phyloP scores from a whole-genome alignment of 2,797 vertebrate species.

The Liparis tanakae region DNA sequence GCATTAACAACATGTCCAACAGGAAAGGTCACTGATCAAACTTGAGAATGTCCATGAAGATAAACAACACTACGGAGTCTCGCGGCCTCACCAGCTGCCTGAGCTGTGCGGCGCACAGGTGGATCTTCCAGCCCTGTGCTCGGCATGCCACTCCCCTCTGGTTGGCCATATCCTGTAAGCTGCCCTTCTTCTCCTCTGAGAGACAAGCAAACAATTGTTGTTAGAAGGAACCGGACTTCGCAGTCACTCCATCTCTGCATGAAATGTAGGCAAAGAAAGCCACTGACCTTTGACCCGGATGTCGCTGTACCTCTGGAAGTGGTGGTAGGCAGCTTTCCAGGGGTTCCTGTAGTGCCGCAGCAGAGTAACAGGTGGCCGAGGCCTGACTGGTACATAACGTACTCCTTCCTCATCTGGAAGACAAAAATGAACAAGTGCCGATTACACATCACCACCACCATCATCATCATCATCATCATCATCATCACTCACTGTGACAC shows the following conservation, averaged over 20 bases:
- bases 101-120: slow-evolving; percentile 96
- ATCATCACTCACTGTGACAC: neutral
- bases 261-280: neutral
- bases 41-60: neutral
- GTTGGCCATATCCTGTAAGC: slow-evolving; percentile 95
- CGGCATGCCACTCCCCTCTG: slow-evolving; percentile 97
- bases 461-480: neutral
- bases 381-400: slow-evolving; percentile 93
- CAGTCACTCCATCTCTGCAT: neutral
- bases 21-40: neutral
- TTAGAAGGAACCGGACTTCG: neutral
- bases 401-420: slow-evolving; percentile 95
- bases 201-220: neutral
- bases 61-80: too few species aligned
- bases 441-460: neutral
- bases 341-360: slow-evolving; percentile 97
- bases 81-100: slow-evolving; percentile 89
- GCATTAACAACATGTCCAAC: neutral
- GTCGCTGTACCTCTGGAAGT: slow-evolving; percentile 97
- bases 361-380: slow-evolving; percentile 93
- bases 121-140: slow-evolving; percentile 98
- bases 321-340: slow-evolving; percentile 99
- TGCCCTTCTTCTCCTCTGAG: slow-evolving; percentile 97
- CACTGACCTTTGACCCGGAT: slow-evolving; percentile 95
- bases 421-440: slow-evolving; percentile 8